These are phyloP conservation scores for Chloroclystis v-ata DNA, from an alignment of 2,888 invertebrate genomes.

Conservation along the genomic window DNA sequence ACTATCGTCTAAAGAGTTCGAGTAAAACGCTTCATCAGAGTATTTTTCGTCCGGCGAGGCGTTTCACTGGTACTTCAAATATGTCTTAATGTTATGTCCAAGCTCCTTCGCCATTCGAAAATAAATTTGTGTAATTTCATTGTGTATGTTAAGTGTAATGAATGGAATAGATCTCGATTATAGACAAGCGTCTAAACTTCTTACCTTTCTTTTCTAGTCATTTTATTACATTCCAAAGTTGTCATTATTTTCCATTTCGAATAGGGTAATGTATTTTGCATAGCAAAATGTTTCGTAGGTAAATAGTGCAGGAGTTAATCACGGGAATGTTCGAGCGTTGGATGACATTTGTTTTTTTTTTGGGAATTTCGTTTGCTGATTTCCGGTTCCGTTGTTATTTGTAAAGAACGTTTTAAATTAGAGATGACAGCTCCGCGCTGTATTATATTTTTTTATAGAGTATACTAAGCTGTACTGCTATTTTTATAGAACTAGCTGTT, in stretches of 20 bases:
- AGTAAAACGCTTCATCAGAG: slow-evolving; percentile 37
- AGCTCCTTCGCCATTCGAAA: slow-evolving; percentile 34
- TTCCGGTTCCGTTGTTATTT: slow-evolving; percentile 49
- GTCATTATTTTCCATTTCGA: slow-evolving; percentile 55
- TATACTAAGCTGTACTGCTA: slow-evolving; percentile 74
- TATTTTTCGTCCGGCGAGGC: slow-evolving; percentile 37
- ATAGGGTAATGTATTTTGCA: slow-evolving; percentile 73
- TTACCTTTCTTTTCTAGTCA: slow-evolving; percentile 67
- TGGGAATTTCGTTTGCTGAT: slow-evolving; percentile 39
- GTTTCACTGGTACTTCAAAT: slow-evolving; percentile 33
- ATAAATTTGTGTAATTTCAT: slow-evolving; percentile 32
- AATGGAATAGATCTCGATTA: slow-evolving; percentile 55
- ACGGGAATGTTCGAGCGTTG: slow-evolving; percentile 46
- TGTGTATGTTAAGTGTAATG: slow-evolving; percentile 37
- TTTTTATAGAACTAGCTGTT: slow-evolving; percentile 73
- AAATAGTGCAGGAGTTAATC: slow-evolving; percentile 43
- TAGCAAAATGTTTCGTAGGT: slow-evolving; percentile 56
- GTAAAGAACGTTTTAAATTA: slow-evolving; percentile 64
- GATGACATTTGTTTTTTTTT: slow-evolving; percentile 51
- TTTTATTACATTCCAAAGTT: slow-evolving; percentile 73
- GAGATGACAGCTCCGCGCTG: slow-evolving; percentile 67
- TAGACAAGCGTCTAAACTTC: slow-evolving; percentile 41
- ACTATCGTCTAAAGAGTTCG: slow-evolving; percentile 45
- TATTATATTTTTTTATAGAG: slow-evolving; percentile 75
- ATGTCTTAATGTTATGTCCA: slow-evolving; percentile 36